Conservation (phyloP, 2,888 invertebrate species). For the Chouioia cunea region DNA sequence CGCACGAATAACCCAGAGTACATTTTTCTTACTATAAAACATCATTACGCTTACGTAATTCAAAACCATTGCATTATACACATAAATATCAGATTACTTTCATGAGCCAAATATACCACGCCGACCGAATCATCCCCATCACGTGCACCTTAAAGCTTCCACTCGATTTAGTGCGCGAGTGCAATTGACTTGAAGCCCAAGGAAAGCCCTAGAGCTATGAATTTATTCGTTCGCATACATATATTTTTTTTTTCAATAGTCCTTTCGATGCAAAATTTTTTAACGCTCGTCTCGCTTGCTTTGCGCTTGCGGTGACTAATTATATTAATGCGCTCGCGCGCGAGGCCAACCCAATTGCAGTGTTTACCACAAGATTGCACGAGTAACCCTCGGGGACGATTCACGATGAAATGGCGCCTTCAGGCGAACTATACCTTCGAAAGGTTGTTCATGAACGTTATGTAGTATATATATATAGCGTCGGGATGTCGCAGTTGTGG, state of each 20-base stretch:
- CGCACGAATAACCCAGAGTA: too few species aligned
- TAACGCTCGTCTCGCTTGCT: constrained; percentile 25
- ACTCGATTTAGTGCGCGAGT: too few species aligned
- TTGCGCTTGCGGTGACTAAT: constrained; percentile 67
- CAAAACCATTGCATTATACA: not conserved
- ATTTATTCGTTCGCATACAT: too few species aligned
- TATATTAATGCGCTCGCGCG: constrained; percentile 68
- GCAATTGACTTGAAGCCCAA: constrained; percentile 11
- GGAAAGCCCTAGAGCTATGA: not conserved
- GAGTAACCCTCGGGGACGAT: constrained; percentile 46
- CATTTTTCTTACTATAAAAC: too few species aligned
- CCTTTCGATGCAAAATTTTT: too few species aligned
- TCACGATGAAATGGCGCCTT: constrained; percentile 40
- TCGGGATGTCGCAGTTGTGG: too few species aligned
- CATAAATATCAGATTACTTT: not conserved
- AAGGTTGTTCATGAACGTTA: too few species aligned
- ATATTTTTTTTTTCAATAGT: too few species aligned
- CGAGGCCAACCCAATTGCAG: constrained; percentile 59
- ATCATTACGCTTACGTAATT: not conserved
- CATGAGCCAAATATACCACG: not conserved
- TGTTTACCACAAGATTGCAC: constrained; percentile 66
- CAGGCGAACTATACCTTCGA: too few species aligned
- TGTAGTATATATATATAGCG: too few species aligned
- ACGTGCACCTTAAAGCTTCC: constrained; percentile 10
- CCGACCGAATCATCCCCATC: constrained; percentile 23